Evolutionary conservation across 2,888 invertebrate genomes (phyloP).

Genomic region (Microctonus brassicae): DNA sequence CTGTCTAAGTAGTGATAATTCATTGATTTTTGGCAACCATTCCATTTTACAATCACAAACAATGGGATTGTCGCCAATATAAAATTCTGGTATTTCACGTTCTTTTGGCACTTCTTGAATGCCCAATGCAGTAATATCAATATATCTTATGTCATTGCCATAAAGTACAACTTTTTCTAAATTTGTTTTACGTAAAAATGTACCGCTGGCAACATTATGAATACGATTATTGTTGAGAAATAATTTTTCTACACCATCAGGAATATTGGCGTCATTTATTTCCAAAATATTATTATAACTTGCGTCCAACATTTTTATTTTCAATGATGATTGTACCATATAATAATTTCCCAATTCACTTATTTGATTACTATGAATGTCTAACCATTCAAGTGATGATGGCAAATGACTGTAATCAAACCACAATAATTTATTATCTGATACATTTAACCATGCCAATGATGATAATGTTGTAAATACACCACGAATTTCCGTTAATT

Average conservation of each 20-base stretch:
- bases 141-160: constrained; percentile 79
- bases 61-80: constrained; percentile 86
- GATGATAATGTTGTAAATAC: constrained; percentile 81
- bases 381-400: constrained; percentile 81
- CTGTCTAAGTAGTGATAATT: constrained; percentile 79
- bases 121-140: constrained; percentile 81
- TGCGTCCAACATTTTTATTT: constrained; percentile 83
- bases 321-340: constrained; percentile 75
- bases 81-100: constrained; percentile 82
- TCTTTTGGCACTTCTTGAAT: constrained; percentile 77
- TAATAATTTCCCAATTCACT: constrained; percentile 82
- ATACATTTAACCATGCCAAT: constrained; percentile 85
- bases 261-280: constrained; percentile 79
- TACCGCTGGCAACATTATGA: constrained; percentile 78
- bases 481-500: constrained; percentile 82
- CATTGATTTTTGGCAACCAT: constrained; percentile 86
- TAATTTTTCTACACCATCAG: constrained; percentile 80
- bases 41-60: constrained; percentile 90
- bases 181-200: constrained; percentile 78
- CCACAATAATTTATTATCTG: constrained; percentile 82
- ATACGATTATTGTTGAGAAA: constrained; percentile 83
- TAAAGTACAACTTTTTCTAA: constrained; percentile 83
- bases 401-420: constrained; percentile 87
- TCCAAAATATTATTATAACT: constrained; percentile 80
- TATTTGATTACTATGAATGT: constrained; percentile 85